Conservation (phyloP, 2,797 vertebrate species). For the Percopsis omiscomaycus region DNA sequence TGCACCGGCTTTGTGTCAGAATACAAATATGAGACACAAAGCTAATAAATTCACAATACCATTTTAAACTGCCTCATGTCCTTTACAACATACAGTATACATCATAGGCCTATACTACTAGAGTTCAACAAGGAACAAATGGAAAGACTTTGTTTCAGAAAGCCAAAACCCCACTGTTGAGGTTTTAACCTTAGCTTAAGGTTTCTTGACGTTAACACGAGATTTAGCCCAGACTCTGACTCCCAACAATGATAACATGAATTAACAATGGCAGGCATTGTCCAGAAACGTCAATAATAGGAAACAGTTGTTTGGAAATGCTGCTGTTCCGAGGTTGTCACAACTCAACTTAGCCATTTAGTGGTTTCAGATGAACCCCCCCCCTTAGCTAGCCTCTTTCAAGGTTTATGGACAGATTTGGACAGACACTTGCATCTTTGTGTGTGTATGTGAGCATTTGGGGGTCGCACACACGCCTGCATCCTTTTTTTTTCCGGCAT, state of each 20-base stretch:
- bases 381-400: slow-evolving; percentile 43
- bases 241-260: background rate
- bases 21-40: no score
- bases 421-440: slow-evolving; percentile 41
- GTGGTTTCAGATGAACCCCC: slow-evolving; percentile 25
- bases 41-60: background rate
- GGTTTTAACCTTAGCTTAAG: background rate
- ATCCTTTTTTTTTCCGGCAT: slow-evolving; percentile 53
- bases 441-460: background rate
- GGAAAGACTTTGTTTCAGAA: background rate
- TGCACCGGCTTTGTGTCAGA: background rate
- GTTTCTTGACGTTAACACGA: background rate
- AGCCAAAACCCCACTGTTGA: background rate
- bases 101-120: background rate
- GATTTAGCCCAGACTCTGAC: background rate
- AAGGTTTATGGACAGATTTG: slow-evolving; percentile 59
- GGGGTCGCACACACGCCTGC: background rate
- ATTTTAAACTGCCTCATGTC: background rate
- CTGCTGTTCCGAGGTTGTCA: background rate
- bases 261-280: slow-evolving; percentile 10
- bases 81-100: background rate
- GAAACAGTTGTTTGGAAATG: slow-evolving; percentile 2
- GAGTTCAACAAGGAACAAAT: slow-evolving; percentile 4
- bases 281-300: slow-evolving; percentile 3
- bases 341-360: background rate